phyloP scores from a whole-genome alignment of 2,113 vertebrate genomes.

The Perca flavescens region DNA sequence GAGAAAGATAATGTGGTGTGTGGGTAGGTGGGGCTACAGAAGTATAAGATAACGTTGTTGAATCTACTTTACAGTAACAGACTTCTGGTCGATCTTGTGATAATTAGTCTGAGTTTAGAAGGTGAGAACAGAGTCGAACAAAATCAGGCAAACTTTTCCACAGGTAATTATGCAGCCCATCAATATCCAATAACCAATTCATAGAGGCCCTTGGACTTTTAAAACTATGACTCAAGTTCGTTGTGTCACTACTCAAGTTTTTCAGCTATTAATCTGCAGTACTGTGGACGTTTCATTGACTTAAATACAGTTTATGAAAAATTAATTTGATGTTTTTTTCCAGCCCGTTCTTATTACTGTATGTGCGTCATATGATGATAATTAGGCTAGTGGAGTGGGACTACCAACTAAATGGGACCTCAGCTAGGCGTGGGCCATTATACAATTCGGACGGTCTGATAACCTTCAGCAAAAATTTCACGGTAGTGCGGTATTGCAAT shows the following conservation, averaged over 20 bases:
- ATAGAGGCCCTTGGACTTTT: slow-evolving; percentile 34
- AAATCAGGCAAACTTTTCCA: slow-evolving; percentile 56
- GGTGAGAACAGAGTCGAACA: slow-evolving; percentile 59
- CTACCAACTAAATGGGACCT: too few species aligned
- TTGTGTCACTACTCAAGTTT: slow-evolving; percentile 27
- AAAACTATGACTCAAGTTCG: slow-evolving; percentile 35
- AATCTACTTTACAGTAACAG: slow-evolving; percentile 39
- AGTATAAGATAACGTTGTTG: slow-evolving; percentile 41
- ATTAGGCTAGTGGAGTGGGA: not conserved
- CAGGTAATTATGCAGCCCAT: slow-evolving; percentile 68
- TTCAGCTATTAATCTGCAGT: slow-evolving; percentile 28
- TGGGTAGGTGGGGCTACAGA: not conserved
- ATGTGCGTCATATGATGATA: not conserved
- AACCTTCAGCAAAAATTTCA: too few species aligned
- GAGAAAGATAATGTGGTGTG: slow-evolving; percentile 1
- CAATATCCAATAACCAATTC: slow-evolving; percentile 67
- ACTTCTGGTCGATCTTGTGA: slow-evolving; percentile 48
- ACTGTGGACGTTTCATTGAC: not conserved
- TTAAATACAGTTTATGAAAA: not conserved
- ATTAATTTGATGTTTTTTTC: not conserved
- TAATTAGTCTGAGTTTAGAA: slow-evolving; percentile 68
- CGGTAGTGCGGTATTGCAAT: too few species aligned
- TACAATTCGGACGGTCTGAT: too few species aligned
- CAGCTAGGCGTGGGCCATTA: too few species aligned
- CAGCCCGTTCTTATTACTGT: too few species aligned